phyloP scores from a whole-genome alignment of 2,888 invertebrate genomes.

The Aquatica leii region DNA sequence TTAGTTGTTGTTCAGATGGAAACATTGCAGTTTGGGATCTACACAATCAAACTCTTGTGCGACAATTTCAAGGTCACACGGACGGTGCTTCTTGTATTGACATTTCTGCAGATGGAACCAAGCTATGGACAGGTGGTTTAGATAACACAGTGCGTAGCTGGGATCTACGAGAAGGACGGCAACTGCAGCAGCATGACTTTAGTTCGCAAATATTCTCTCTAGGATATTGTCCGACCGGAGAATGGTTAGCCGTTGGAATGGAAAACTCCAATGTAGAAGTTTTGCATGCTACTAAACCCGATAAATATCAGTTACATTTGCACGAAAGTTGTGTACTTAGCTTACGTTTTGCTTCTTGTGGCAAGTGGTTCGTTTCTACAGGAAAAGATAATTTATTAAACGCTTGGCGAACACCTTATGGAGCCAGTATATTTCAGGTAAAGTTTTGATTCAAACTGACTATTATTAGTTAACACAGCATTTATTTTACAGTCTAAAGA shows the following conservation, averaged over 20 bases:
- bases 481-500: conserved; percentile 79
- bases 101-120: conserved; percentile 91
- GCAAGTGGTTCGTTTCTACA: conserved; percentile 96
- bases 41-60: conserved; percentile 90
- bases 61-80: conserved; percentile 91
- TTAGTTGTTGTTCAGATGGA: conserved; percentile 97
- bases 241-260: conserved; percentile 97
- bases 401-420: conserved; percentile 95
- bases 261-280: conserved; percentile 96
- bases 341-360: conserved; percentile 89
- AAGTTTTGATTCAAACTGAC: no score
- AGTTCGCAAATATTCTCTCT: conserved; percentile 93
- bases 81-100: conserved; percentile 97
- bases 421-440: conserved; percentile 95
- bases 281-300: conserved; percentile 85
- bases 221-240: conserved; percentile 94
- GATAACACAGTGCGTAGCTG: conserved; percentile 92
- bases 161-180: conserved; percentile 92
- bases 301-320: conserved; percentile 94
- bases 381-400: conserved; percentile 94
- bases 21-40: conserved; percentile 98
- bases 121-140: conserved; percentile 94
- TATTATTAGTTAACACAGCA: conserved; percentile 22
- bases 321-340: conserved; percentile 97
- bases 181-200: conserved; percentile 93